Evolutionary conservation across 1,140 invertebrate species (phyloP).

Genomic region (Globodera rostochiensis): DNA sequence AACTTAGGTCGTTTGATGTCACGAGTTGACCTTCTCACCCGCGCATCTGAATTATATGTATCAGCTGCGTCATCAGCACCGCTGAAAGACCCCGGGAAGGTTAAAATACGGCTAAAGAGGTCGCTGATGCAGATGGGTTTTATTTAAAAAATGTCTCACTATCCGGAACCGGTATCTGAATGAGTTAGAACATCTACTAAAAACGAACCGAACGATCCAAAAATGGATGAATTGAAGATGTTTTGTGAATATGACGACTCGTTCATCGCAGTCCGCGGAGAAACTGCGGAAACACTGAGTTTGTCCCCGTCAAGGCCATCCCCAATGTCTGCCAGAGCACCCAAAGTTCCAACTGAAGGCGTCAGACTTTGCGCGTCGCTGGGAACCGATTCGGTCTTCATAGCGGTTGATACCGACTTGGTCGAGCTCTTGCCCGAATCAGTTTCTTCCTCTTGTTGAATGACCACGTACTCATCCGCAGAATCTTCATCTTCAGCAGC

Average conservation of each 20-base stretch:
- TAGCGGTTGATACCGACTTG: background rate
- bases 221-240: background rate
- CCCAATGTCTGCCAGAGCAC: background rate
- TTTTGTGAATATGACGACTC: background rate
- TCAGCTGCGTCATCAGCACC: too few relatives aligned
- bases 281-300: background rate
- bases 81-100: too few relatives aligned
- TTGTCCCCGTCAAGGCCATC: conserved; percentile 2
- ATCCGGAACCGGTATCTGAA: too few relatives aligned
- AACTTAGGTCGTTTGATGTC: conserved; percentile 93
- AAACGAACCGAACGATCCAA: background rate
- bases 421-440: background rate
- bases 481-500: background rate
- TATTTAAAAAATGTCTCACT: too few relatives aligned
- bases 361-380: background rate
- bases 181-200: background rate
- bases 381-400: background rate
- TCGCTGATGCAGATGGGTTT: too few relatives aligned
- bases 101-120: too few relatives aligned
- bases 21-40: conserved; percentile 76
- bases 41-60: background rate
- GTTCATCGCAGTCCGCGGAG: background rate
- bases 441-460: background rate
- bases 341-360: background rate
- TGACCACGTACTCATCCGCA: conserved; percentile 1